These are phyloP conservation scores for Cephus spinipes DNA, from an alignment of 2,888 invertebrate species.

Conservation along the genomic window DNA sequence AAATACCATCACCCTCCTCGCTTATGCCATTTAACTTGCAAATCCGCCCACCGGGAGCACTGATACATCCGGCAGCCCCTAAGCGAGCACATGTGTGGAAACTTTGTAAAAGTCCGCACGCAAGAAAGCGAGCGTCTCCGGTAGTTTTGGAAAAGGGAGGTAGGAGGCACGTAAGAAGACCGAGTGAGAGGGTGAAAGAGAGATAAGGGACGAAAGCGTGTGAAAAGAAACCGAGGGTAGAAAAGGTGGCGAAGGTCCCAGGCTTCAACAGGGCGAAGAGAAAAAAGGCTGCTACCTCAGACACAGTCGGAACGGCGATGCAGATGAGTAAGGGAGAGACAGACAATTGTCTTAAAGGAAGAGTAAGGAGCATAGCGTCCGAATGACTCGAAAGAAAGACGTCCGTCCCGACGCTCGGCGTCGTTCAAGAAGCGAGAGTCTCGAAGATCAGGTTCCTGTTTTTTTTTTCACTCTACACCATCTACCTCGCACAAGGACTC, in stretches of 20 bases:
- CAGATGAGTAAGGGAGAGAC: no score
- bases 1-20: slow-evolving; percentile 40
- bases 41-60: slow-evolving; percentile 50
- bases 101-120: slow-evolving; percentile 38
- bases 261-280: neutral
- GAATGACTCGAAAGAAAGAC: no score
- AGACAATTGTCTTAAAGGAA: no score
- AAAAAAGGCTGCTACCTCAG: neutral
- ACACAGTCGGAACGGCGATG: no score
- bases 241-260: slow-evolving; percentile 38
- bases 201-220: slow-evolving; percentile 37
- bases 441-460: neutral
- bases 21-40: slow-evolving; percentile 61
- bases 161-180: slow-evolving; percentile 7
- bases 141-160: slow-evolving; percentile 18
- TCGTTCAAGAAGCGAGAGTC: slow-evolving; percentile 1
- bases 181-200: slow-evolving; percentile 15
- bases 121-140: slow-evolving; percentile 14
- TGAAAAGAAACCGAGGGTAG: slow-evolving; percentile 50
- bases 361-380: no score
- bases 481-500: slow-evolving; percentile 17
- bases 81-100: slow-evolving; percentile 48
- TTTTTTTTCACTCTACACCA: slow-evolving; percentile 2
- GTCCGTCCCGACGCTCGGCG: neutral
- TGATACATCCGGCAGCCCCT: slow-evolving; percentile 34